Conservation (phyloP, 2,113 vertebrate genomes). For the Phylloscopus trochilus region DNA sequence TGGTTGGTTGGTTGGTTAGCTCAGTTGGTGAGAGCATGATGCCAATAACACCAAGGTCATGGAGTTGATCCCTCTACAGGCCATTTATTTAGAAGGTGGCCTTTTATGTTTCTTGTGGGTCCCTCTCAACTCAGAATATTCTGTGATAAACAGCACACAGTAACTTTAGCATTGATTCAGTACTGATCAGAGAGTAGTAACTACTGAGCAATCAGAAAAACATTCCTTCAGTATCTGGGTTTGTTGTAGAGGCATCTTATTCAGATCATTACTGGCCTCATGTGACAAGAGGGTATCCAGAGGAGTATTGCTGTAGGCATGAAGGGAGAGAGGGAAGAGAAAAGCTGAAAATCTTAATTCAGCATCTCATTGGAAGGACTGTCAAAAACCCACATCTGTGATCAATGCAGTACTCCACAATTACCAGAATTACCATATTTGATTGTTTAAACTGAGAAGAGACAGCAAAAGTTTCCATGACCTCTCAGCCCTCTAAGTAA, state of each 20-base stretch:
- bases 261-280: background rate
- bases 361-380: background rate
- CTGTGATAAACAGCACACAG: background rate
- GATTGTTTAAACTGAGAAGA: background rate
- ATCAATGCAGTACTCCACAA: background rate
- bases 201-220: background rate
- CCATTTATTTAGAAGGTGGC: background rate
- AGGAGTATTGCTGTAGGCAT: background rate
- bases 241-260: background rate
- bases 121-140: background rate
- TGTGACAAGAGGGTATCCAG: background rate
- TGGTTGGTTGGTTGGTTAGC: too few species aligned
- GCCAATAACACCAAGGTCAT: background rate
- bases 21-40: background rate
- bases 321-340: background rate
- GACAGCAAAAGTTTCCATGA: background rate
- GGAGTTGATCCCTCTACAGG: fast-evolving
- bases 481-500: background rate
- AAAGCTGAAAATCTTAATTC: background rate
- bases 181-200: background rate
- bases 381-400: background rate
- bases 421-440: background rate
- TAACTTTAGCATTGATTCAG: background rate
- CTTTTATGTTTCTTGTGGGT: background rate
- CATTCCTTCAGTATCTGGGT: background rate